A percentile compares a stretch with the other conserved stretches of the same genome.
Evolutionary conservation across 2,797 vertebrate species (phyloP).

Genomic region (Poeciliopsis presidionis): DNA sequence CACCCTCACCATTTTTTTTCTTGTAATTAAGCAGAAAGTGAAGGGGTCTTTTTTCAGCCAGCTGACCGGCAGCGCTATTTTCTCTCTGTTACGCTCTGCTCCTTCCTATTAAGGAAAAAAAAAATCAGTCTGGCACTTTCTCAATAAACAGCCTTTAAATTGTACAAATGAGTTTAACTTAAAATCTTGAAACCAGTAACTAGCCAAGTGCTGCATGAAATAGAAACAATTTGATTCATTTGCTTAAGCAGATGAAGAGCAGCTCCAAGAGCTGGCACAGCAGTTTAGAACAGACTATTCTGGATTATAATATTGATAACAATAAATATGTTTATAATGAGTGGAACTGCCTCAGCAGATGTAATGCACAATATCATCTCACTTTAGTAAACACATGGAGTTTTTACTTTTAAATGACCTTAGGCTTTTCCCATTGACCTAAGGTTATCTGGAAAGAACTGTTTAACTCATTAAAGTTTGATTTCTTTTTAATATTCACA

Average conservation of each 20-base stretch:
- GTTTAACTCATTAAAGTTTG: conserved; percentile 61
- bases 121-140: not conserved
- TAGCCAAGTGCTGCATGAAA: not conserved
- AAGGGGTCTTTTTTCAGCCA: not conserved
- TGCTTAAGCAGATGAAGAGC: not conserved
- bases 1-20: not conserved
- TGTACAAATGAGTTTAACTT: not conserved
- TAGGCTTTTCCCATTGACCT: conserved; percentile 44
- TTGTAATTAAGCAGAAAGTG: not conserved
- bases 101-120: not conserved
- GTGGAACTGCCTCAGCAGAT: not conserved
- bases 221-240: not conserved
- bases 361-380: conserved; percentile 13
- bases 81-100: not conserved
- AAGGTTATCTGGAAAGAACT: conserved; percentile 47
- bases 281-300: not conserved
- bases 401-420: conserved; percentile 36
- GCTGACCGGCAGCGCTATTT: not conserved
- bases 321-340: conserved; percentile 16
- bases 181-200: not conserved
- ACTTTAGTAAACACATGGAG: conserved; percentile 13
- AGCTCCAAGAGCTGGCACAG: not conserved
- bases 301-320: conserved; percentile 4
- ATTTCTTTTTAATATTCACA: conserved; percentile 65
- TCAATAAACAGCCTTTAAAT: not conserved